These are phyloP conservation scores for Epiblema foenella DNA, from an alignment of 2,888 invertebrate genomes.

Conservation along the genomic window DNA sequence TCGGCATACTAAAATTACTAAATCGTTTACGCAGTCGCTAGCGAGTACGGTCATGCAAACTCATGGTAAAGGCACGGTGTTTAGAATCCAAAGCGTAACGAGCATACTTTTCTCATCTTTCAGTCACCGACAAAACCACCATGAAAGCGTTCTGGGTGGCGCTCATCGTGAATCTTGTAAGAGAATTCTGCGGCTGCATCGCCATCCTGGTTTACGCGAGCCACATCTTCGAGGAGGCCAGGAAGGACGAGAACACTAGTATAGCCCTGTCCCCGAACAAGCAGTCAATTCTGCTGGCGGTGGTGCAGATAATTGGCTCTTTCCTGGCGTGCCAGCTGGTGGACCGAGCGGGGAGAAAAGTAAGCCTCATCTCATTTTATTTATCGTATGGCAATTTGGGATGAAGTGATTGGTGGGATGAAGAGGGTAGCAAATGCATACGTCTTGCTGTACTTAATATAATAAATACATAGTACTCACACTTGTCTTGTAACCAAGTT, in stretches of 20 bases:
- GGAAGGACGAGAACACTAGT: constrained; percentile 60
- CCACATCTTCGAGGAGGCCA: constrained; percentile 74
- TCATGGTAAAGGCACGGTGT: no score
- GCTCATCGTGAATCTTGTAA: constrained; percentile 72
- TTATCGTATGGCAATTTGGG: no score
- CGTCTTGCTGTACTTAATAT: no score
- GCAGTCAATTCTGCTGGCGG: constrained; percentile 75
- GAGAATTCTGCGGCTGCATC: constrained; percentile 80
- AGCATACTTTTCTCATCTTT: constrained; percentile 30
- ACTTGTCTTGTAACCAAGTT: no score
- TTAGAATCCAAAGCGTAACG: no score
- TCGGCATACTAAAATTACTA: no score
- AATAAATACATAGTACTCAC: no score
- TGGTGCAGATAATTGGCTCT: constrained; percentile 75
- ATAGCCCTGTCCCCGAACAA: constrained; percentile 74
- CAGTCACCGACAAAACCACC: constrained; percentile 73
- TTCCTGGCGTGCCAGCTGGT: constrained; percentile 79
- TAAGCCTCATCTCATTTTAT: no score
- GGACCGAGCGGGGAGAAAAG: constrained; percentile 75
- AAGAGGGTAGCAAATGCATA: no score
- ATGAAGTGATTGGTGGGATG: no score
- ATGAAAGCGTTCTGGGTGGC: constrained; percentile 79
- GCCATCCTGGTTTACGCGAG: constrained; percentile 78
- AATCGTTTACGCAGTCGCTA: no score
- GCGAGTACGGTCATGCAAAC: no score